phyloP scores from a whole-genome alignment of 2,113 vertebrate species.

The Sceloporus undulatus region DNA sequence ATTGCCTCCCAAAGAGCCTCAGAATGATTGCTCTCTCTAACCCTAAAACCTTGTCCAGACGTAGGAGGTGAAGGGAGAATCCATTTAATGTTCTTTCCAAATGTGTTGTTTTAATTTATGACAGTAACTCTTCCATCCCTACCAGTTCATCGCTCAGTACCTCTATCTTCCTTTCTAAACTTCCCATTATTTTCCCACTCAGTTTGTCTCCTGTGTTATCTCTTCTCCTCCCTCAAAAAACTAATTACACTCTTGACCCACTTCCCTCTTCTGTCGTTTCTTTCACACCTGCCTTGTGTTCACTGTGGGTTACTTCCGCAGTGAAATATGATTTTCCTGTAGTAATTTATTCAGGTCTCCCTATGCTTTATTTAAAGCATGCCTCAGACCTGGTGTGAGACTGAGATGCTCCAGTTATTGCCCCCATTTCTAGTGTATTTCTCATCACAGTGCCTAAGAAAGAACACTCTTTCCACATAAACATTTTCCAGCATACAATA shows the following conservation, averaged over 20 bases:
- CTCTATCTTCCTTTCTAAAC: neutral
- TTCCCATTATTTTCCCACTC: slow-evolving; percentile 6
- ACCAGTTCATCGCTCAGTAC: neutral
- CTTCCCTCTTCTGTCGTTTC: neutral
- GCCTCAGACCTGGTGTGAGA: neutral
- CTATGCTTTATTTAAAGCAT: neutral
- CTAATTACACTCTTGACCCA: neutral
- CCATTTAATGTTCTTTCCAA: slow-evolving; percentile 4
- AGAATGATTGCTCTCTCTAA: neutral
- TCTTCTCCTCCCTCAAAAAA: neutral
- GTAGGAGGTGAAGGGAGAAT: neutral
- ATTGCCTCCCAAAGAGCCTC: neutral
- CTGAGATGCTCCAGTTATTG: neutral
- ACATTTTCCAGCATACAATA: neutral
- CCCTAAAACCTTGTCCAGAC: neutral
- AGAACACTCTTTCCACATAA: neutral
- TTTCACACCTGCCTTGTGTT: neutral
- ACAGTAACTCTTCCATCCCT: neutral
- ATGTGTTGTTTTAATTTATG: slow-evolving; percentile 10
- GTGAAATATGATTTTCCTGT: neutral
- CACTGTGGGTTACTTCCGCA: neutral
- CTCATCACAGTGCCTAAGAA: neutral
- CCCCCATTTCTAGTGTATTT: neutral
- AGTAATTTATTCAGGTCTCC: slow-evolving; percentile 16
- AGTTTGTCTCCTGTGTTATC: neutral